Base-by-base conservation (phyloP, 2,113 vertebrate species). In the Saccopteryx bilineata region DNA sequence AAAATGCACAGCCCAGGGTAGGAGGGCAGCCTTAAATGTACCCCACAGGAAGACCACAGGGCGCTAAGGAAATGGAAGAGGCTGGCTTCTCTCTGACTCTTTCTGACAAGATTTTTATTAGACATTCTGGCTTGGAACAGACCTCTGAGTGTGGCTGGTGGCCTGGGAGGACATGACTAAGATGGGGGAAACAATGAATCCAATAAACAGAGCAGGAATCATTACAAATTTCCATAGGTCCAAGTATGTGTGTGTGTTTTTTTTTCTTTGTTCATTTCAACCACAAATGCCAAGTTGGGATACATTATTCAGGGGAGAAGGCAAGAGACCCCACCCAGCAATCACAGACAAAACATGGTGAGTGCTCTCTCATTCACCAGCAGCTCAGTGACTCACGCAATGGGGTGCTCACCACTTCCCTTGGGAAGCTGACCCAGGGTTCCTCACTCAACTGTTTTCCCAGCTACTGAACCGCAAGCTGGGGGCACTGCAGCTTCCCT, bases 391-490 rank as follows among this genome's bases (percentile, higher is more conserved):
- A 92, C 79, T 96, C 92, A 92, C 26, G 60, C 83, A 18, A 12
- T 31, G 81, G 94, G 93, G 66, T 4, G 0, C 87, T 87, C 76
- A 76, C 94, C 91, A 90, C 95, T 90, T 92, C 96, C 89, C 93
- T 28, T 72, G 46, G 91, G 63, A 86, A 52, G 46, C 56, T 21
- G 75, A 91, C 93, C 91, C 82, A 26, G 39, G 71, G 84, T 54
- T 80, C 76, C 71, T 89, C 46, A 5, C 50, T n/a, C 3, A 1
- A n/a, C 48, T 90, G 92, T 84, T 90, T 95, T 91, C 52, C 78
- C 74, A 84, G 82, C 78, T 75, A 60, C 63, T 85, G 46, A 69
- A 39, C 83, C 93, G 28, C 83, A 91, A 18, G 31, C 50, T 63
- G 75, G 85, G 94, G 87, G 50, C 33, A 28, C 89, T 31, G 88